Percentiles rank a stretch among this genome's conserved stretches.
phyloP scores from a whole-genome alignment of 2,797 vertebrate species.

The Acanthis flammea region DNA sequence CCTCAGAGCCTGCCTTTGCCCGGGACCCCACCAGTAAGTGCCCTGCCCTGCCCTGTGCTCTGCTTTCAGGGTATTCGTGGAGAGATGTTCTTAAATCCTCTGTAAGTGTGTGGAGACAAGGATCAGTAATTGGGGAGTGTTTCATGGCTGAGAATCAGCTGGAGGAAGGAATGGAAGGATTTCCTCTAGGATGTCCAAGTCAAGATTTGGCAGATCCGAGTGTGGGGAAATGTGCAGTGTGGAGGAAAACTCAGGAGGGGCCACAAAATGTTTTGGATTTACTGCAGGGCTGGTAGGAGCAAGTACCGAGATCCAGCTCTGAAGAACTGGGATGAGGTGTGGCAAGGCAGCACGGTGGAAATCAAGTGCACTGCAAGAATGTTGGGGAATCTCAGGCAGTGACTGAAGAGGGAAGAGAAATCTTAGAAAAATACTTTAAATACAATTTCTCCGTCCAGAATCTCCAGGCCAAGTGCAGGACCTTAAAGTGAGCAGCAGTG shows the following conservation, averaged over 20 bases:
- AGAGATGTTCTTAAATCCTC: neutral
- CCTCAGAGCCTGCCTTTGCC: conserved; percentile 79
- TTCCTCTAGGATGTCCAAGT: neutral
- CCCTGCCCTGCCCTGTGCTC: neutral
- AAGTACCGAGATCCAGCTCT: neutral
- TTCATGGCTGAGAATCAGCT: neutral
- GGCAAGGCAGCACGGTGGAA: neutral
- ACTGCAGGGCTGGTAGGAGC: neutral
- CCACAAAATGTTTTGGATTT: neutral
- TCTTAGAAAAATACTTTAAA: neutral
- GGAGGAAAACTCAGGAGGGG: neutral
- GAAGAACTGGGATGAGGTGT: neutral
- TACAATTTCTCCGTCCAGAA: conserved; percentile 71
- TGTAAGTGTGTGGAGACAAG: neutral
- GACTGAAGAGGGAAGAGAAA: neutral
- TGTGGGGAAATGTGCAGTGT: neutral
- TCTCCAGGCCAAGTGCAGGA: conserved; percentile 79
- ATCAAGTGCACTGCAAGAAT: neutral
- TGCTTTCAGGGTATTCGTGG: neutral
- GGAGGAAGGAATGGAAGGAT: neutral
- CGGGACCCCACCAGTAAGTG: conserved; percentile 82
- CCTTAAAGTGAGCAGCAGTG: conserved; percentile 80
- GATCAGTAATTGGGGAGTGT: neutral
- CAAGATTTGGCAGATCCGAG: neutral
- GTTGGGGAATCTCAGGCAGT: neutral